Base-by-base conservation (phyloP, 1,140 invertebrate genomes). In the Pomacea maculata region DNA sequence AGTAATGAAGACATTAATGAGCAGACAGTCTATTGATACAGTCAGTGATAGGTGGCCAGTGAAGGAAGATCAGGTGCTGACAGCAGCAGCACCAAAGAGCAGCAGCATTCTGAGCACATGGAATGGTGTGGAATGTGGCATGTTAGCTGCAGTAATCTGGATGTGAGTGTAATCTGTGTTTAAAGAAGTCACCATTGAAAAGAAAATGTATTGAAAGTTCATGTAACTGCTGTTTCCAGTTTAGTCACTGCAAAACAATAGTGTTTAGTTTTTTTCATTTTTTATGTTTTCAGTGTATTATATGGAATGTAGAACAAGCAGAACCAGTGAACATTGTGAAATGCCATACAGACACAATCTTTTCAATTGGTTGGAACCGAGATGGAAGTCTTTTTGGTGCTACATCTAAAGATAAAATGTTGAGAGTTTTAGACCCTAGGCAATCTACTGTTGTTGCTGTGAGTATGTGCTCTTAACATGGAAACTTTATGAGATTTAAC, bases 241-340 rank as follows among this genome's bases (percentile, higher is more conserved):
- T 10, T 45, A 7, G 19, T 45, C 10, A 34, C 19, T 9, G 19
- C n/a, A 73, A 7, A 5, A 73, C 3, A 45, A 45, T 45, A 45
- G 1, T 2, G 34, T 6, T 45, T 45, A 45, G 17, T 61, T 21
- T 45, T 25, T 45, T 4, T 45, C 34, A 64, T 21, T 0, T 67
- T 70, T n/a, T 78, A 17, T 78, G 8, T 65, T 85, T 88, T 45
- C 74, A 90, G 89, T 87, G 87, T 74, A 87, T 90, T 65, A 54
- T 90, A 93, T 98, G 97, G 97, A 96, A 98, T 88, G 95, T 97
- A 34, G 97, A 98, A 76, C 98, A 96, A 52, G 98, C 97, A 5
- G 95, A 96, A 89, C 95, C 95, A 17, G 93, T 98, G 12, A 96
- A 95, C 85, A 93, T 96, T 4, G 96, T 98, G 80, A 95, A 95